phyloP scores from a whole-genome alignment of 2,113 vertebrate species.

The Paramormyrops kingsleyae region DNA sequence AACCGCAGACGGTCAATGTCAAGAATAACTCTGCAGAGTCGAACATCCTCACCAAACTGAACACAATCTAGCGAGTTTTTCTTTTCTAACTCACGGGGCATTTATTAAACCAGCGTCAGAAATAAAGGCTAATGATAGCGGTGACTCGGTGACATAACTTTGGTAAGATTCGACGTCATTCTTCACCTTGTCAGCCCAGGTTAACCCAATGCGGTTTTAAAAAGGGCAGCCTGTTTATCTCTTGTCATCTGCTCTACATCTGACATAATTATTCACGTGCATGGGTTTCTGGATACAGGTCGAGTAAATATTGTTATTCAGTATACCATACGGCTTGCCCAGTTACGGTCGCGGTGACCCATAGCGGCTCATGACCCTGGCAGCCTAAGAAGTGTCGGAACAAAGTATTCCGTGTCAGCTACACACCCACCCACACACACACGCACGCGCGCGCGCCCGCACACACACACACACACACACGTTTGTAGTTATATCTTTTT shows the following conservation, averaged over 20 bases:
- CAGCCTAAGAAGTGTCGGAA: background rate
- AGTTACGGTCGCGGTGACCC: background rate
- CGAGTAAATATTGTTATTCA: background rate
- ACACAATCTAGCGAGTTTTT: background rate
- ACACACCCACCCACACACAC: background rate
- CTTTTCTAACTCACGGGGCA: background rate
- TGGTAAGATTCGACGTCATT: background rate
- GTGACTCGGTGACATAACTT: background rate
- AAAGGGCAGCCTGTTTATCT: background rate
- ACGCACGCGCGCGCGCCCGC: too few species aligned
- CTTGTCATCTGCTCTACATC: background rate
- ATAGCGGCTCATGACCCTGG: background rate
- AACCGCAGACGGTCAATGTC: slow-evolving; percentile 28
- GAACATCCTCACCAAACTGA: background rate
- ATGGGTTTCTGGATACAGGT: background rate
- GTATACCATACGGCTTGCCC: background rate
- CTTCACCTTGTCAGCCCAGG: background rate
- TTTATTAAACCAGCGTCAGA: background rate
- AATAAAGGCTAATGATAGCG: background rate
- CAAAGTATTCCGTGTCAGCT: background rate
- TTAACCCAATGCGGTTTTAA: background rate
- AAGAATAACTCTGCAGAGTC: slow-evolving; percentile 28
- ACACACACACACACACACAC: background rate
- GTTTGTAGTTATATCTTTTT: too few species aligned
- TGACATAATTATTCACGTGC: background rate